Base-by-base conservation (phyloP, 2,113 vertebrate species). In the Sorex fumeus region DNA sequence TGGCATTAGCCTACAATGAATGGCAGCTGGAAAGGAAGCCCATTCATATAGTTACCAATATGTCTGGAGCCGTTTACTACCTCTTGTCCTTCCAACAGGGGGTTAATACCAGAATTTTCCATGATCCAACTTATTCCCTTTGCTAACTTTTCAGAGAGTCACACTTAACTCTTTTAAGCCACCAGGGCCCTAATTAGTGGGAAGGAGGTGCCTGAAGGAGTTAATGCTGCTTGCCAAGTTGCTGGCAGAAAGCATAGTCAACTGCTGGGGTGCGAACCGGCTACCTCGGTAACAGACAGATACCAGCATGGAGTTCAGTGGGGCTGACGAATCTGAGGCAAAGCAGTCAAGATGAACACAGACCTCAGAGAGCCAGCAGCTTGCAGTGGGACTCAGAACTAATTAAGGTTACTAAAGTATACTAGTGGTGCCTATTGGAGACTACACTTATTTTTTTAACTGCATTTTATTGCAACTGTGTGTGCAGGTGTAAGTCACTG, bases 131-230 rank as follows among this genome's bases (percentile, higher is more conserved):
- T 66, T 83, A 95, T 84, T 95, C 88, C 91, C 86, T 85, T 57
- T 92, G 93, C 91, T 96, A 79, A 62, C 70, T 95, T 95, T 92
- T 88, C 64, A 40, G n/a, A 69, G 84, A 9, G 19, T 45, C n/a
- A 66, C 57, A 16, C 18, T 90, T 88, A 95, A 92, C 80, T 91
- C 90, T 88, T 86, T 13, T 78, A 77, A 87, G 74, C 93, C 94
- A 95, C 93, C 62, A 92, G 95, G 50, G 95, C 36, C 92, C 94
- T 96, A 87, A 95, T 96, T 96, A 97, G 92, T 30, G n/a, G 36
- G 2, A 27, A 80, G n/a, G 71, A 84, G 50, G 25, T 5, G 36
- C 30, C 18, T 77, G 64, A 86, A 93, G 81, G 64, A 95, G 92
- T 91, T 87, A 84, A 91, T 1, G 19, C 2, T 27, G 27, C 64